These are phyloP conservation scores for Epizoanthus rinbou DNA, from an alignment of 92 coral and sea anemone species.

Conservation along the genomic window DNA sequence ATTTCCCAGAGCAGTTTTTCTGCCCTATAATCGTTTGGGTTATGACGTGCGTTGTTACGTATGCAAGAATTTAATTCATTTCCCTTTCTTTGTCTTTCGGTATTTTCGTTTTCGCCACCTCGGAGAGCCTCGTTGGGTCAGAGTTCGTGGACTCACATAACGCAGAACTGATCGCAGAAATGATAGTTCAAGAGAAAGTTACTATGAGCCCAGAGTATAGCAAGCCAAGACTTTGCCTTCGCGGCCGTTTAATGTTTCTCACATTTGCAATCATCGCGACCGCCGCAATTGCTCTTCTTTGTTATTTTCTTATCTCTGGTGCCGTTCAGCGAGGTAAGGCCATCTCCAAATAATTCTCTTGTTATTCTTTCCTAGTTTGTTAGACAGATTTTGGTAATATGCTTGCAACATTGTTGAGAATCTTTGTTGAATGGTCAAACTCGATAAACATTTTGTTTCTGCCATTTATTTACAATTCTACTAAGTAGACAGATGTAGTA, in stretches of 20 bases:
- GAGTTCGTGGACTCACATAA: conserved; percentile 26
- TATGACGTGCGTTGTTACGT: conserved; percentile 33
- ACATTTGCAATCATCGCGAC: neutral
- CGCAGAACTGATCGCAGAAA: conserved; percentile 20
- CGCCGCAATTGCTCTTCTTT: neutral
- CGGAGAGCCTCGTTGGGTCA: conserved; percentile 40
- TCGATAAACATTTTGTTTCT: conserved; percentile 12
- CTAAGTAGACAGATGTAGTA: neutral
- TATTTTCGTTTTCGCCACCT: conserved; percentile 37
- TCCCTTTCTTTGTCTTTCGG: conserved; percentile 41
- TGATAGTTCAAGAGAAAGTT: conserved; percentile 13
- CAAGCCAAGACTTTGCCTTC: neutral
- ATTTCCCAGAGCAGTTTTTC: conserved; percentile 30
- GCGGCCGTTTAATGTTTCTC: neutral
- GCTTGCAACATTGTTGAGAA: conserved; percentile 5
- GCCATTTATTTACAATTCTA: conserved; percentile 24
- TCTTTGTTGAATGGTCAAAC: no score
- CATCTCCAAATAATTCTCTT: neutral
- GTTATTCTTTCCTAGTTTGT: conserved; percentile 26
- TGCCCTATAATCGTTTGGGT: conserved; percentile 26
- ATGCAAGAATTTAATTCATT: conserved; percentile 39
- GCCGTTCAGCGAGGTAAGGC: conserved; percentile 30
- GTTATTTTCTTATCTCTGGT: conserved; percentile 28
- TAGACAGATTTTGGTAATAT: conserved; percentile 42
- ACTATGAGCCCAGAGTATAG: neutral